Conservation (phyloP, 2,797 vertebrate genomes). For the Sebastes flavidus region DNA sequence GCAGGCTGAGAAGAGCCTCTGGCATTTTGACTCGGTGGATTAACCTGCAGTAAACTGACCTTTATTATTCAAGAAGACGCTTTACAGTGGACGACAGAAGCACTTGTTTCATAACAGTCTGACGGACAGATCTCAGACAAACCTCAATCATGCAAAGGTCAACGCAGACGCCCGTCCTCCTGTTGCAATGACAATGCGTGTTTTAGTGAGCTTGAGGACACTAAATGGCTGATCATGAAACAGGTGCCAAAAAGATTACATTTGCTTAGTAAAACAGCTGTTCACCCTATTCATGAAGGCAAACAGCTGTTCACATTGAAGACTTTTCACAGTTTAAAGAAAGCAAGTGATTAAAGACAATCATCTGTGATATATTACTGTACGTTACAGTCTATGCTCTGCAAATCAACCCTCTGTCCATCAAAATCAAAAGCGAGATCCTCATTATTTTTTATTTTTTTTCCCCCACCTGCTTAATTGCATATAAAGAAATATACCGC, state of each 20-base stretch:
- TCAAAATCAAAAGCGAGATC: not conserved
- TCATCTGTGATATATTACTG: not conserved
- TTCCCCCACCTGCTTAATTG: too few species aligned
- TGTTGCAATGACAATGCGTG: not conserved
- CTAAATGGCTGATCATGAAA: not conserved
- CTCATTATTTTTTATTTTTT: too few species aligned
- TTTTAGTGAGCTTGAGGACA: not conserved
- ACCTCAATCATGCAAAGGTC: constrained; percentile 19
- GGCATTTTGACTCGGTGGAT: constrained; percentile 11
- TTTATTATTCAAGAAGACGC: constrained; percentile 31
- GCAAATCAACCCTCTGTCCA: not conserved
- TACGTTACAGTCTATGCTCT: not conserved
- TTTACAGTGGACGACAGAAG: constrained; percentile 1
- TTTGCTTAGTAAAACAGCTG: constrained; percentile 1
- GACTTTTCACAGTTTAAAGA: not conserved
- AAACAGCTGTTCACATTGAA: constrained; percentile 5
- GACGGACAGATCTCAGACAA: constrained; percentile 13
- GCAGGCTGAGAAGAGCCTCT: not conserved
- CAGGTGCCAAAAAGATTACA: not conserved
- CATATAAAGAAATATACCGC: too few species aligned
- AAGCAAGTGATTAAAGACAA: not conserved
- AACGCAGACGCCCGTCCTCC: not conserved
- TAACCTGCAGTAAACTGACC: constrained; percentile 40
- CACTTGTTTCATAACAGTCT: constrained; percentile 13
- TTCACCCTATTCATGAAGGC: not conserved